A percentile compares a stretch with the other conserved stretches of the same genome.
phyloP scores from a whole-genome alignment of 2,888 invertebrate species.

The Leuctra nigra region DNA sequence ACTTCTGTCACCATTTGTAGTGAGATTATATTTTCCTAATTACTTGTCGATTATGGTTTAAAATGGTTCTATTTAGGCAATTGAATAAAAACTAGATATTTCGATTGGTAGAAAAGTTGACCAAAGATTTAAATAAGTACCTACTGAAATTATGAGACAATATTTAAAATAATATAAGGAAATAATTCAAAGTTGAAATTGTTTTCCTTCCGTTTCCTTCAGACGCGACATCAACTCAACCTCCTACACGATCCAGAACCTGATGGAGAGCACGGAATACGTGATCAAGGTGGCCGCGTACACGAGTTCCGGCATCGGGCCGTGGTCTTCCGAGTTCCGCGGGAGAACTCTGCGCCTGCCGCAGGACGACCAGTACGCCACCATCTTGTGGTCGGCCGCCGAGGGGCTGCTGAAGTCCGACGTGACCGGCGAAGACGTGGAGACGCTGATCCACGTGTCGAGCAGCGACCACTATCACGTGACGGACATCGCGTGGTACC shows the following conservation, averaged over 20 bases:
- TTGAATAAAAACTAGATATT: no score
- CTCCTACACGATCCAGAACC: conserved; percentile 56
- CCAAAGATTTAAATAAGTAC: no score
- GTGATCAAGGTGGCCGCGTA: conserved; percentile 72
- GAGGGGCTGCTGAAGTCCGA: conserved; percentile 76
- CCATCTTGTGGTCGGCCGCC: conserved; percentile 66
- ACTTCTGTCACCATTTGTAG: no score
- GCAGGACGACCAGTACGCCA: conserved; percentile 51
- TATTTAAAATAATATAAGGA: no score
- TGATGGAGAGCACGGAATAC: conserved; percentile 71
- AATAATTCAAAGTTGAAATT: no score
- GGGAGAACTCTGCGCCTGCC: conserved; percentile 34
- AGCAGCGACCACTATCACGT: conserved; percentile 46
- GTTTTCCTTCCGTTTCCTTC: no score
- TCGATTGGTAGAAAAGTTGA: no score
- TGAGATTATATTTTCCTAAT: no score
- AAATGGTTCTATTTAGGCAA: no score
- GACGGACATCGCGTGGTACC: conserved; percentile 70
- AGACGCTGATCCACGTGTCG: conserved; percentile 56
- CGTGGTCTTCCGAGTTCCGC: conserved; percentile 63
- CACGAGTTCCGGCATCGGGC: conserved; percentile 66
- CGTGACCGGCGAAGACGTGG: conserved; percentile 68
- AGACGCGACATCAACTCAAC: conserved; percentile 50
- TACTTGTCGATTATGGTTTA: no score
- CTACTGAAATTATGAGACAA: no score